phyloP scores from a whole-genome alignment of 2,797 vertebrate species.

The Vespertilio murinus region DNA sequence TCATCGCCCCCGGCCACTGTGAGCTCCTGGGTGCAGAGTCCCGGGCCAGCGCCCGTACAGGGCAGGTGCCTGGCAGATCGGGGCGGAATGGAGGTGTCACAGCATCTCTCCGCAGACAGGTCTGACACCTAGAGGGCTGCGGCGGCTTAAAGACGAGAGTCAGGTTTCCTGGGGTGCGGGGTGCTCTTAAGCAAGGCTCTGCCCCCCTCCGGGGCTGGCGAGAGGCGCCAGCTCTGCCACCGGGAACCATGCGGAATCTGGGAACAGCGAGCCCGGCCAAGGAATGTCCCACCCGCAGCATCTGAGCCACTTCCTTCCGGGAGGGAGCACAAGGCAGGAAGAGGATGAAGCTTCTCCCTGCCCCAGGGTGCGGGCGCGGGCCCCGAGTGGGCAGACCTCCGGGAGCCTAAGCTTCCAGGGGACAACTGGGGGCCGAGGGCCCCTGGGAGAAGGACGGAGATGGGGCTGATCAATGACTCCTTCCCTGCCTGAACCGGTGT shows the following conservation, averaged over 20 bases:
- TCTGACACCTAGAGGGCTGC: not conserved
- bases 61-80: not conserved
- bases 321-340: constrained; percentile 56
- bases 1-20: too few relatives aligned
- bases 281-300: constrained; percentile 51
- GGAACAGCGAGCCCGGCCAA: not conserved
- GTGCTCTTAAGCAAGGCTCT: not conserved
- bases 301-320: constrained; percentile 66
- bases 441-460: not conserved
- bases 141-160: not conserved
- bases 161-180: not conserved
- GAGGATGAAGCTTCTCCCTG: not conserved
- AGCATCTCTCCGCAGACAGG: not conserved
- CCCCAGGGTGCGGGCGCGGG: not conserved
- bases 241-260: constrained; percentile 39
- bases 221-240: constrained; percentile 42
- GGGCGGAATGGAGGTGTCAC: not conserved
- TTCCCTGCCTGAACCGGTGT: not conserved
- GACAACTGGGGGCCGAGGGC: not conserved
- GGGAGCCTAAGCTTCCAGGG: constrained; percentile 5
- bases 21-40: not conserved
- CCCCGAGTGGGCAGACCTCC: not conserved
- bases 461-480: not conserved
- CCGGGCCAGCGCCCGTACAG: not conserved
- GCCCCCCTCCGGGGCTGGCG: not conserved